Evolutionary conservation across 2,888 invertebrate genomes (phyloP).

Genomic region (Drosophila borealis): DNA sequence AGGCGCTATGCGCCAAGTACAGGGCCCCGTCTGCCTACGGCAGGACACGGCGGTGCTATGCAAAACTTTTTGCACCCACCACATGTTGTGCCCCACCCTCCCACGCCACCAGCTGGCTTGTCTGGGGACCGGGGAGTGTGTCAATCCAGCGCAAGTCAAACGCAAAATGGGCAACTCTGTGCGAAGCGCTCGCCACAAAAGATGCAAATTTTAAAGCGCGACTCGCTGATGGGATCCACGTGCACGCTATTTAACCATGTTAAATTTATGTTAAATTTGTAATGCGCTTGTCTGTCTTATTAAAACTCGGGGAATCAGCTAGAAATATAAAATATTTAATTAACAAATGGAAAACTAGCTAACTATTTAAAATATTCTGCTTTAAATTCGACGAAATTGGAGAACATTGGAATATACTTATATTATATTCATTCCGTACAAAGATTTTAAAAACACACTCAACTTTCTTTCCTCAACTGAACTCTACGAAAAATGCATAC

Average conservation of each 20-base stretch:
- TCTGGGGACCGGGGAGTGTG: slow-evolving; percentile 29
- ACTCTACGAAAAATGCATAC: too few relatives aligned
- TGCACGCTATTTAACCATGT: slow-evolving; percentile 28
- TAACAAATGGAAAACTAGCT: neutral
- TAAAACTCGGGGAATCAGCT: neutral
- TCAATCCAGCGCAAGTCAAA: slow-evolving; percentile 63
- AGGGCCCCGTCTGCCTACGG: slow-evolving; percentile 17
- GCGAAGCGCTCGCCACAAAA: slow-evolving; percentile 33
- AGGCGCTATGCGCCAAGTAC: slow-evolving; percentile 41
- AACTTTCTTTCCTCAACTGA: too few relatives aligned
- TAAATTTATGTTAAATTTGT: slow-evolving; percentile 13
- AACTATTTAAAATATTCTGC: too few relatives aligned
- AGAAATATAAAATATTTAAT: neutral
- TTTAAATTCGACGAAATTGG: too few relatives aligned
- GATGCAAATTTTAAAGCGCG: slow-evolving; percentile 39
- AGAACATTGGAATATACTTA: too few relatives aligned
- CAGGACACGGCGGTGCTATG: slow-evolving; percentile 42
- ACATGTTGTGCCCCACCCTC: slow-evolving; percentile 2
- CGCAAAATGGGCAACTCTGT: slow-evolving; percentile 55
- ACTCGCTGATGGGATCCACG: neutral
- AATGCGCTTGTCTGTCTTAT: neutral
- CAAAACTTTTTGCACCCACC: slow-evolving; percentile 51
- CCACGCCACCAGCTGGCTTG: neutral
- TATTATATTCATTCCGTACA: too few relatives aligned
- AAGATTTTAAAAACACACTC: too few relatives aligned